Evolutionary conservation across 2,797 vertebrate genomes (phyloP), one percentile per base, ranked within the genome.

Genomic region (Hemibagrus guttatus): DNA sequence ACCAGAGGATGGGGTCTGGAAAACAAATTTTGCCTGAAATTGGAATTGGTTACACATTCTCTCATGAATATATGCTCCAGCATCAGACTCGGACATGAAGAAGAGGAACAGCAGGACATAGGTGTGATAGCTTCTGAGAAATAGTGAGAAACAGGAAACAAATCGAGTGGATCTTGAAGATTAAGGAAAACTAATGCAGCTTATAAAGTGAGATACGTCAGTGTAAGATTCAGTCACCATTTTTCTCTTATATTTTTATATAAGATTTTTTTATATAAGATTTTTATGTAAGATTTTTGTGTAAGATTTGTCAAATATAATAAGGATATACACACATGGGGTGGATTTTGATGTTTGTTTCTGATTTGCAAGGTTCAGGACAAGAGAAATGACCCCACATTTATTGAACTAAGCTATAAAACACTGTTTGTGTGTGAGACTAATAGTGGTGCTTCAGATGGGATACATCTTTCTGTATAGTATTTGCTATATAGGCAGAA

Each of bases 1-100:
- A 90, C 82, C 80, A 72, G 84, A 87, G 87, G 86, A 89, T 82
- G 76, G 84, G 78, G 85, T 81, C 81, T 84, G 88, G 69, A 88
- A 92, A 92, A 89, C 89, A 90, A 91, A 91, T 90, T 91, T 87
- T 84, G 83, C 85, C 80, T 91, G 86, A 87, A 91, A 90, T 90
- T 90, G 91, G 85, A 92, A 90, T 91, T 88, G 84, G 90, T 88
- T 91, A 85, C 87, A 88, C 74, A 81, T 89, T 81, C 81, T 86
- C 87, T 86, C 84, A 89, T 90, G 90, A 83, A 90, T 89, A 89
- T 88, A 83, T 28, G 85, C 61, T 61, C 68, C 58, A 69, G 64
- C 42, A 59, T 87, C 66, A 56, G 46, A 64, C 42, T 56, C 54
- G 56, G 81, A 74, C 63, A 23, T n/a, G 5, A 42, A 71, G 19